Percentiles rank a stretch among this genome's conserved stretches.
phyloP scores from a whole-genome alignment of 2,888 invertebrate genomes.

The Teleogryllus oceanicus region DNA sequence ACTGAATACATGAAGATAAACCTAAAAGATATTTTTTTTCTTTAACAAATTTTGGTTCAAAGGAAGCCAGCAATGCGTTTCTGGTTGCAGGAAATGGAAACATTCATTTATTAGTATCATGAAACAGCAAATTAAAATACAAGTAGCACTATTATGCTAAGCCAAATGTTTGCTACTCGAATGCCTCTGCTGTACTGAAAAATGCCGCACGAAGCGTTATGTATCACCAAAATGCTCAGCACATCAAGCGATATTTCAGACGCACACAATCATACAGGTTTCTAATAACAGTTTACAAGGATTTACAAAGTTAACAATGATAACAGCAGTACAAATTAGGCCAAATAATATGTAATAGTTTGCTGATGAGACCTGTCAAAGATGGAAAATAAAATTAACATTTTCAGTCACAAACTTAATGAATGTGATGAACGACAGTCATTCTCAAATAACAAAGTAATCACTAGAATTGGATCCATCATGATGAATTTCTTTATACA shows the following conservation, averaged over 20 bases:
- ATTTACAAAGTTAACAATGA: no score
- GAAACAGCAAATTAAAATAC: not conserved
- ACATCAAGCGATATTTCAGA: not conserved
- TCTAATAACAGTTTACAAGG: not conserved
- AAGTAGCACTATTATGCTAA: not conserved
- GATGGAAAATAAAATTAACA: no score
- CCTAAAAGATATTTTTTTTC: not conserved
- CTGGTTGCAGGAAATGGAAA: slow-evolving; percentile 5
- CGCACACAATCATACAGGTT: not conserved
- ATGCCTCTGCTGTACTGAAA: not conserved
- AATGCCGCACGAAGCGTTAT: not conserved
- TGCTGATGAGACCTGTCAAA: no score
- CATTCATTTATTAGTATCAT: not conserved
- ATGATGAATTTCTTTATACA: no score
- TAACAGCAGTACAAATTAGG: no score
- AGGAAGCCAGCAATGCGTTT: not conserved
- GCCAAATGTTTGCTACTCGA: not conserved
- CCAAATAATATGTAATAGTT: no score
- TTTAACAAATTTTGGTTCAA: not conserved
- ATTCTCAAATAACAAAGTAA: no score
- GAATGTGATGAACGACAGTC: no score
- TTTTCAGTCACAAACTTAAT: no score
- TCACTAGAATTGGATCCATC: no score
- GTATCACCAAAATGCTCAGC: not conserved
- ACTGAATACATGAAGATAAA: not conserved